Evolutionary conservation across 2,113 vertebrate species (phyloP).

Genomic region (Hucho hucho): DNA sequence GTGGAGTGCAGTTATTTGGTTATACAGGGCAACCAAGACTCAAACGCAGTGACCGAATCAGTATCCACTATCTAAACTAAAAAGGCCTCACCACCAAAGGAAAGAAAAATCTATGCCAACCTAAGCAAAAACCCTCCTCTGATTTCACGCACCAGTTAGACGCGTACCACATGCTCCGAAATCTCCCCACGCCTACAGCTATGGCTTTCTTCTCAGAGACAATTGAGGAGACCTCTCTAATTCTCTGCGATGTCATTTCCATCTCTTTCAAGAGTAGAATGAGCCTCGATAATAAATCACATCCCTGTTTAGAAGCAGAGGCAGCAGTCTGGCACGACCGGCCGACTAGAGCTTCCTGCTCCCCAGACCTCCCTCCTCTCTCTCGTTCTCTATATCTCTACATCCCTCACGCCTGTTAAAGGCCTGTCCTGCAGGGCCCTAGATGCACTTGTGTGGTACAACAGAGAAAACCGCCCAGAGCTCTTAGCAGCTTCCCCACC

Average conservation of each 20-base stretch:
- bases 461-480: slow-evolving; percentile 78
- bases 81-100: slow-evolving; percentile 5
- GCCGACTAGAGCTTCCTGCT: slow-evolving; percentile 63
- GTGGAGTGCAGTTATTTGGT: neutral
- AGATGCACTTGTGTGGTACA: slow-evolving; percentile 79
- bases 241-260: slow-evolving; percentile 59
- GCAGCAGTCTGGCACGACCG: slow-evolving; percentile 66
- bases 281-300: slow-evolving; percentile 72
- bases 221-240: slow-evolving; percentile 51
- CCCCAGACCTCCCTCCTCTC: slow-evolving; percentile 58
- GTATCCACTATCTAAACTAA: neutral
- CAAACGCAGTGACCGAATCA: neutral
- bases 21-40: neutral
- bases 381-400: slow-evolving; percentile 62
- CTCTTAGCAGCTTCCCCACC: slow-evolving; percentile 72
- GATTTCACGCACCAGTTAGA: slow-evolving; percentile 36
- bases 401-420: slow-evolving; percentile 76
- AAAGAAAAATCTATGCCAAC: neutral
- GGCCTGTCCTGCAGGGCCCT: slow-evolving; percentile 76
- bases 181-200: slow-evolving; percentile 36
- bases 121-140: slow-evolving; percentile 15
- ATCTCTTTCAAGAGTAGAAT: slow-evolving; percentile 26
- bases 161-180: slow-evolving; percentile 42
- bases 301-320: slow-evolving; percentile 64
- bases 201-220: slow-evolving; percentile 42